Conservation (phyloP, 2,797 vertebrate genomes). For the Cheirogaleus major region DNA sequence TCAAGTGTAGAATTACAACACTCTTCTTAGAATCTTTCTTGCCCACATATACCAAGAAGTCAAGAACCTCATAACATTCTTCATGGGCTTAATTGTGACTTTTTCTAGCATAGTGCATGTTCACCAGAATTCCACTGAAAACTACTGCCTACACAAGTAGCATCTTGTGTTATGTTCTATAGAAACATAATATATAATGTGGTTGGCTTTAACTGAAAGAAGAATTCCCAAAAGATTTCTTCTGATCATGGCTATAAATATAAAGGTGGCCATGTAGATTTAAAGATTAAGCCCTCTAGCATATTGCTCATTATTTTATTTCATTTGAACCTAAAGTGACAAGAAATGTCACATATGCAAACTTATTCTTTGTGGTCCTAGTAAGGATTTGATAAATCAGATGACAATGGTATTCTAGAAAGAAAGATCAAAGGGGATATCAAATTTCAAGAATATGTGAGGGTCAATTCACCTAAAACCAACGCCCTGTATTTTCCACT, state of each 20-base stretch:
- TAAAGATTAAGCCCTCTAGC: conserved; percentile 20
- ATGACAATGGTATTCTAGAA: conserved; percentile 62
- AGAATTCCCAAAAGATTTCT: conserved; percentile 62
- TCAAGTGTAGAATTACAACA: conserved; percentile 33
- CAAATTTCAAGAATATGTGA: conserved; percentile 70
- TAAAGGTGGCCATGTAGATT: conserved; percentile 30
- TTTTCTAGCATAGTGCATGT: not conserved
- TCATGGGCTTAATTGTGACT: conserved; percentile 8
- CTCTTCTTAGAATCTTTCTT: conserved; percentile 9
- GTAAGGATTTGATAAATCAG: conserved; percentile 48
- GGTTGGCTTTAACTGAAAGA: conserved; percentile 35
- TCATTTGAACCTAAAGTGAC: conserved; percentile 64
- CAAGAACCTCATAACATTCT: not conserved
- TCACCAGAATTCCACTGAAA: conserved; percentile 23
- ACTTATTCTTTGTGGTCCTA: conserved; percentile 53
- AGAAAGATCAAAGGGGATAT: conserved; percentile 49
- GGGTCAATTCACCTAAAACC: conserved; percentile 78
- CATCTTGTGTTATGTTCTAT: not conserved
- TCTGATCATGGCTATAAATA: conserved; percentile 10
- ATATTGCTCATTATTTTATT: conserved; percentile 9
- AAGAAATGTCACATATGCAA: conserved; percentile 55
- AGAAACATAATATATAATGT: conserved; percentile 41
- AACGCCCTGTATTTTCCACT: conserved; percentile 79
- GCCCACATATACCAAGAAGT: not conserved
- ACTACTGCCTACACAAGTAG: conserved; percentile 13